Evolutionary conservation across 2,888 invertebrate genomes (phyloP).

Genomic region (Drosophila yooni): DNA sequence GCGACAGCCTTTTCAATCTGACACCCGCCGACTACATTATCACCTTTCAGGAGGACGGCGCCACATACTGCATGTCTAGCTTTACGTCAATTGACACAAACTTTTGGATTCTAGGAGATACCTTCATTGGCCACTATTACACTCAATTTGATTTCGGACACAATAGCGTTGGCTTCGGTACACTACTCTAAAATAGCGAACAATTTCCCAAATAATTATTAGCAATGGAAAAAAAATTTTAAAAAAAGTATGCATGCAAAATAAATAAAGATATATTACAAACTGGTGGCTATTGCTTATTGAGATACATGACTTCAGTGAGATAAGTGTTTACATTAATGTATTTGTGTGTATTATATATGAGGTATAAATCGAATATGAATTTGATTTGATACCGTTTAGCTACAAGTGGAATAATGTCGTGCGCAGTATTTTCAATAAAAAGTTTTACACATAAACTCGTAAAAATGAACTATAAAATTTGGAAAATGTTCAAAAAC

Average conservation of each 20-base stretch:
- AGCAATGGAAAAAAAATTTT: neutral
- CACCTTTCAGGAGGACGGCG: constrained; percentile 84
- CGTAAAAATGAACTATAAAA: neutral
- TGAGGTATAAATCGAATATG: no score
- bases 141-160: constrained; percentile 96
- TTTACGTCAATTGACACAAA: constrained; percentile 92
- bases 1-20: constrained; percentile 90
- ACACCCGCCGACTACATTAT: constrained; percentile 92
- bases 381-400: no score
- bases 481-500: neutral
- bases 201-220: neutral
- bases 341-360: no score
- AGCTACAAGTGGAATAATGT: neutral
- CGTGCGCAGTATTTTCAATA: no score
- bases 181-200: constrained; percentile 64
- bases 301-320: no score
- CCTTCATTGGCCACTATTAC: constrained; percentile 97
- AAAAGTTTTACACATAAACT: neutral
- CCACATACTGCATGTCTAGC: constrained; percentile 92
- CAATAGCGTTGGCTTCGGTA: constrained; percentile 94
- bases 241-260: neutral
- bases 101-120: constrained; percentile 98
- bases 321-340: neutral
- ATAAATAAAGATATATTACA: neutral
- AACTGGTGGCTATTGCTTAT: neutral